phyloP scores from a whole-genome alignment of 2,888 invertebrate species.

The Lithophane semibrunnea region DNA sequence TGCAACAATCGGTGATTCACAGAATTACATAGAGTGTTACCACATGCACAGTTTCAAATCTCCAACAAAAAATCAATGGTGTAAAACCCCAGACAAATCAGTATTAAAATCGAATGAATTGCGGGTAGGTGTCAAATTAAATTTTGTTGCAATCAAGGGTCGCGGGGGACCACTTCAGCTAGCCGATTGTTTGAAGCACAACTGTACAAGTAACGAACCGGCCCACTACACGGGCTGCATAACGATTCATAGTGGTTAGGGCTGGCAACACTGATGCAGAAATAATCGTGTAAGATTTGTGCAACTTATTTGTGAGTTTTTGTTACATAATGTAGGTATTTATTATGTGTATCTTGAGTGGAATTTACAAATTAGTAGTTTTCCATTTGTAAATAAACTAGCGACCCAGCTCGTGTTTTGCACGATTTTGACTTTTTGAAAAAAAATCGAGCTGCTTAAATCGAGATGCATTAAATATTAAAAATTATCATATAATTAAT shows the following conservation, averaged over 20 bases:
- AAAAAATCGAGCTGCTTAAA: too few species aligned
- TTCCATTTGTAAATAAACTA: too few species aligned
- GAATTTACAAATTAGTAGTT: not conserved
- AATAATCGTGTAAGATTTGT: not conserved
- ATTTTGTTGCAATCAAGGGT: constrained; percentile 67
- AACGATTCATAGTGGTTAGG: constrained; percentile 65
- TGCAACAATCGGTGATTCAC: not conserved
- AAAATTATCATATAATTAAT: too few species aligned
- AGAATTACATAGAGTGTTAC: not conserved
- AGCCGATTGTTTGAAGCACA: constrained; percentile 73
- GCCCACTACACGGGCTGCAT: constrained; percentile 72
- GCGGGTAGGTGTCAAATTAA: constrained; percentile 53
- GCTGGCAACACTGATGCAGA: constrained; percentile 42
- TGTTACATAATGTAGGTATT: not conserved
- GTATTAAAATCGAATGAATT: constrained; percentile 36
- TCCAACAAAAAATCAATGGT: not conserved
- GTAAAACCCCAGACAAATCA: constrained; percentile 26
- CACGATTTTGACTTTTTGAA: too few species aligned
- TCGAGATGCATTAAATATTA: too few species aligned
- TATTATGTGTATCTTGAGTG: not conserved
- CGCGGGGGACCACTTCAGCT: constrained; percentile 70
- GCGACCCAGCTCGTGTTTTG: too few species aligned
- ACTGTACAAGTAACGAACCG: constrained; percentile 73
- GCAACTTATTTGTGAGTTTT: not conserved
- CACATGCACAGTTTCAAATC: not conserved